These are phyloP conservation scores for Ctenoplectra terminalis DNA, from an alignment of 1,140 invertebrate species.

Conservation along the genomic window DNA sequence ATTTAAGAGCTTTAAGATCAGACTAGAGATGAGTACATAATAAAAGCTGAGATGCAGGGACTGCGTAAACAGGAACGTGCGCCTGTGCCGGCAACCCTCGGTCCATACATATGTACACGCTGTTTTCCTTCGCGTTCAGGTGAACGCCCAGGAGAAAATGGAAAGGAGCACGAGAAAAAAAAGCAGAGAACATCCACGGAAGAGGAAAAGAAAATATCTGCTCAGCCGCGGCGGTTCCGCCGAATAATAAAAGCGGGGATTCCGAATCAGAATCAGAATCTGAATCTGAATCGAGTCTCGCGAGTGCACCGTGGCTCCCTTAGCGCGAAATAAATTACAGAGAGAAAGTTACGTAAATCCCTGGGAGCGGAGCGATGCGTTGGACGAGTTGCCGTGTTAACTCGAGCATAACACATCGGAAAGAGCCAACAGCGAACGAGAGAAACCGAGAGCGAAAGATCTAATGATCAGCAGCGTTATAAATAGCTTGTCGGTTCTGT, in stretches of 20 bases:
- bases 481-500: constrained; percentile 21
- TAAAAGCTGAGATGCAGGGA: constrained; percentile 40
- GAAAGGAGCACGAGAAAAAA: neutral
- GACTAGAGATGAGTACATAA: constrained; percentile 51
- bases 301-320: neutral
- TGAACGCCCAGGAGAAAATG: constrained; percentile 48
- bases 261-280: constrained; percentile 15
- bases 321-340: constrained; percentile 36
- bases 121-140: constrained; percentile 52
- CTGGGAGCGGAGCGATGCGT: neutral
- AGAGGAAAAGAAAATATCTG: constrained; percentile 20
- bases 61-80: constrained; percentile 17
- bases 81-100: neutral
- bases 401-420: neutral
- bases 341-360: constrained; percentile 14
- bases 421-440: neutral
- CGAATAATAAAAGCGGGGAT: constrained; percentile 22
- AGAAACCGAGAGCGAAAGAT: neutral
- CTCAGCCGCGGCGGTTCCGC: too few species aligned
- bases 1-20: constrained; percentile 50
- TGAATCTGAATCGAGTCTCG: constrained; percentile 30
- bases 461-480: constrained; percentile 2
- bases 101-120: constrained; percentile 18
- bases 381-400: constrained; percentile 21
- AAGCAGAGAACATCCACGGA: neutral